These are phyloP conservation scores for Theonella swinhoei DNA, from an alignment of 37 sponge, comb jelly and placozoan species.

Conservation along the genomic window DNA sequence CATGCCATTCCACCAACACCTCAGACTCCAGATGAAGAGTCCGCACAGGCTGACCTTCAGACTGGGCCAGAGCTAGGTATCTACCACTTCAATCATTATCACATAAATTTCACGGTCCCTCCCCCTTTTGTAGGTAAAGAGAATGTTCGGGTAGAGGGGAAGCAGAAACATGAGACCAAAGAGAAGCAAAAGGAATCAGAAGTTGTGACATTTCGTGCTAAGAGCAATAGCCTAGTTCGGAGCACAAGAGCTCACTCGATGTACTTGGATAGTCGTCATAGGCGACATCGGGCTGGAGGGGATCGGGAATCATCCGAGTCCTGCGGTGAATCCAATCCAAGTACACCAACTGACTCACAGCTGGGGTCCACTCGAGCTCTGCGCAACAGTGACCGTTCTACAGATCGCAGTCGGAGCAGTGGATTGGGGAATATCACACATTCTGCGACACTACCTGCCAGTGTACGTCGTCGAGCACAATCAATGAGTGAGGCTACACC, in stretches of 20 bases:
- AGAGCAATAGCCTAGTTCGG: neutral
- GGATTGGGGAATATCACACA: neutral
- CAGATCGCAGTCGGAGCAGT: neutral
- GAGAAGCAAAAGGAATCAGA: too few relatives aligned
- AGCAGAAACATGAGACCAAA: too few relatives aligned
- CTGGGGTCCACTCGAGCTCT: neutral
- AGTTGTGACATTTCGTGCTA: neutral
- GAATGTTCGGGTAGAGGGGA: too few relatives aligned
- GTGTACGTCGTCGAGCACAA: neutral
- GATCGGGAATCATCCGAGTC: neutral
- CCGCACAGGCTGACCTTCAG: too few relatives aligned
- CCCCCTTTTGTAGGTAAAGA: too few relatives aligned
- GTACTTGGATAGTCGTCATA: neutral
- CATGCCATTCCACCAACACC: neutral
- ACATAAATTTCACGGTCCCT: too few relatives aligned
- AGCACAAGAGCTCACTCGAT: neutral
- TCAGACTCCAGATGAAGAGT: slow-evolving; percentile 3
- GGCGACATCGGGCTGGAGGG: too few relatives aligned
- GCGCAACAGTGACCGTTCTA: neutral
- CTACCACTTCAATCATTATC: too few relatives aligned
- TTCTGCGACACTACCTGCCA: neutral
- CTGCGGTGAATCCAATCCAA: too few relatives aligned
- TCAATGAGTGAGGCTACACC: neutral
- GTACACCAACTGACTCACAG: neutral
- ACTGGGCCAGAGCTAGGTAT: too few relatives aligned